Evolutionary conservation across 1,140 invertebrate genomes (phyloP), one percentile per base, ranked within the genome.

Genomic region (Chironomus tepperi): DNA sequence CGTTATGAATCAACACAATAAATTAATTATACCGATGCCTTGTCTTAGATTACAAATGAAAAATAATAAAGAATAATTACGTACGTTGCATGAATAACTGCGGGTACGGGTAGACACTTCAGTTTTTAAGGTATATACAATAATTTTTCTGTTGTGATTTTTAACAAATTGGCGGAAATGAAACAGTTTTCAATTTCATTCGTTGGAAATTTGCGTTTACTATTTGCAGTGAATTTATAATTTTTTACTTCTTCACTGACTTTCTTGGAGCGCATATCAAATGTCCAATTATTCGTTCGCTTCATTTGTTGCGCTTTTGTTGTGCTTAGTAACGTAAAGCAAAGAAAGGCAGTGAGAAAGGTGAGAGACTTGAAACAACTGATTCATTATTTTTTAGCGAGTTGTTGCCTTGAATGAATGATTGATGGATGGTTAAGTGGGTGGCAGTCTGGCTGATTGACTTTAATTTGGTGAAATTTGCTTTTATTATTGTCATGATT

Each of bases 231-330:
- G 47, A 57, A 57, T 57, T 57, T 57, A 57, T 57, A n/a, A 57
- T 34, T 34, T 34, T 34, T 57, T 57, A 57, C n/a, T 57, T 57
- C n/a, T 57, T n/a, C n/a, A 57, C 43, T 34, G 24, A 47, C 47
- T 57, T 57, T 57, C 47, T 57, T 57, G n/a, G 47, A 57, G 47
- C 47, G 47, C 47, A 57, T 57, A 57, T 57, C 47, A 57, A 57
- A 57, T 57, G 47, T 57, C 12, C 12, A 57, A 57, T 57, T 57
- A 57, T 15, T 57, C 3, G 24, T n/a, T 57, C 47, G 47, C 47
- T 57, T 57, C 47, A 57, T 57, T 57, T 57, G 12, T n/a, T 15
- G 12, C 47, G 12, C 47, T 12, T n/a, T 57, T 57, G n/a, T 57
- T 57, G n/a, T 57, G 47, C 47, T 57, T n/a, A n/a, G n/a, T n/a